Evolutionary conservation across 2,113 vertebrate species (phyloP), one percentile per base, ranked within the genome.

Genomic region (Anguilla rostrata): DNA sequence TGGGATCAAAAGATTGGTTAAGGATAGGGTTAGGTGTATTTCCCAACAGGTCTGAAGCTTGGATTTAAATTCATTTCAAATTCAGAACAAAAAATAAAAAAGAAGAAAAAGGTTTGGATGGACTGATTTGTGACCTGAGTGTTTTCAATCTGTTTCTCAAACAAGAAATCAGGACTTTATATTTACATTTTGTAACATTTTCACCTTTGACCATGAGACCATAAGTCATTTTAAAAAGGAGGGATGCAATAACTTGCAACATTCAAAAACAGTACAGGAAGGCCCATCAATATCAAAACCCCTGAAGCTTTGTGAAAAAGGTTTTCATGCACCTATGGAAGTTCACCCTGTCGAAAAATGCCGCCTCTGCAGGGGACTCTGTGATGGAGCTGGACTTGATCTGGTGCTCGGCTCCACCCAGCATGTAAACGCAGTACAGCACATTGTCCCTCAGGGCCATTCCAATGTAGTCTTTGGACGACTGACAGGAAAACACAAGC

Each of bases 381-480:
- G 94, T 95, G 93, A 99, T 92, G 12, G 14, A 78, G 0, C 63
- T 88, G 0, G 94, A 92, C 66, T 92, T 56, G 0, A 98, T 90
- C 88, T 95, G 88, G 0, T 93, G 88, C 87, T 95, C 95, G 0
- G 6, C 39, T 0, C 92, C 95, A 12, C 97, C 97, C 88, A 99
- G 94, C 87, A 96, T 98, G 93, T 97, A 99, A 86, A 98, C 90
- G 14, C 95, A 96, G 1, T 91, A 92, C 84, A 99, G 96, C 40
- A 83, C 66, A 75, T 96, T 95, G 0, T 60, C 40, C 66, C 90
- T 94, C 85, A 99, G 82, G 57, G 91, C 94, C 97, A 99, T 96
- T 39, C 98, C 98, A 0, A 99, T 95, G 87, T 97, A 99, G 90
- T 97, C 95, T 89, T 94, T 95, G 34, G 96, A 94, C 40, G 94